Evolutionary conservation across 2,113 vertebrate genomes (phyloP).

Genomic region (Lamprotornis superbus): DNA sequence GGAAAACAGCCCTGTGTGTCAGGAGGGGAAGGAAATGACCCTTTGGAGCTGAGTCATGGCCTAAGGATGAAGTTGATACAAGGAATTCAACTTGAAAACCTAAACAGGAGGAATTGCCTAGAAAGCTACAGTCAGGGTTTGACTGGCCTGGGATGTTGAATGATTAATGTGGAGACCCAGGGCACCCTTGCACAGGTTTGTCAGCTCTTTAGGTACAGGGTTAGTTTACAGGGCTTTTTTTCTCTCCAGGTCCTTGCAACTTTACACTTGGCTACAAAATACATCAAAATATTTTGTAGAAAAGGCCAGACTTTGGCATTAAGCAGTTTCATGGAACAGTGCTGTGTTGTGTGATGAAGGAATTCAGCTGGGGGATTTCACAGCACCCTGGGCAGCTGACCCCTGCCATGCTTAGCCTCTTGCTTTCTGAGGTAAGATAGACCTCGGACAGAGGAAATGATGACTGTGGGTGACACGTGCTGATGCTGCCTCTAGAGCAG

Average conservation of each 20-base stretch:
- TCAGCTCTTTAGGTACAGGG: rapidly evolving
- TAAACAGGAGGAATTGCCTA: not conserved
- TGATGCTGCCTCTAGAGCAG: rapidly evolving
- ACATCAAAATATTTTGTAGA: not conserved
- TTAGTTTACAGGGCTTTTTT: not conserved
- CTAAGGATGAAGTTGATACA: rapidly evolving
- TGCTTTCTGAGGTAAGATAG: not conserved
- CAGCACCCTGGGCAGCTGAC: not conserved
- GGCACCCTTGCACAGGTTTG: not conserved
- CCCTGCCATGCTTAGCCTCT: rapidly evolving
- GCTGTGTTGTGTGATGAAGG: rapidly evolving
- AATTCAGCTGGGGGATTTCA: not conserved
- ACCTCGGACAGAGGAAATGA: not conserved
- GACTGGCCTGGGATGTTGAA: rapidly evolving
- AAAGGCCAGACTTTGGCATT: not conserved
- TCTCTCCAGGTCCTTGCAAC: not conserved
- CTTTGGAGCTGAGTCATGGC: not conserved
- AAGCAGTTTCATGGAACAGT: not conserved
- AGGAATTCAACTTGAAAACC: not conserved
- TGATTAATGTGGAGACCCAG: not conserved
- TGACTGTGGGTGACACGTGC: rapidly evolving
- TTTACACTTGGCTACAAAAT: not conserved
- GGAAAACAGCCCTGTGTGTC: not conserved
- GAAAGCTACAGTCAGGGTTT: not conserved
- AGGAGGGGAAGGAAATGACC: not conserved